These are phyloP conservation scores for Chamaea fasciata DNA, from an alignment of 2,113 vertebrate genomes.

Conservation along the genomic window DNA sequence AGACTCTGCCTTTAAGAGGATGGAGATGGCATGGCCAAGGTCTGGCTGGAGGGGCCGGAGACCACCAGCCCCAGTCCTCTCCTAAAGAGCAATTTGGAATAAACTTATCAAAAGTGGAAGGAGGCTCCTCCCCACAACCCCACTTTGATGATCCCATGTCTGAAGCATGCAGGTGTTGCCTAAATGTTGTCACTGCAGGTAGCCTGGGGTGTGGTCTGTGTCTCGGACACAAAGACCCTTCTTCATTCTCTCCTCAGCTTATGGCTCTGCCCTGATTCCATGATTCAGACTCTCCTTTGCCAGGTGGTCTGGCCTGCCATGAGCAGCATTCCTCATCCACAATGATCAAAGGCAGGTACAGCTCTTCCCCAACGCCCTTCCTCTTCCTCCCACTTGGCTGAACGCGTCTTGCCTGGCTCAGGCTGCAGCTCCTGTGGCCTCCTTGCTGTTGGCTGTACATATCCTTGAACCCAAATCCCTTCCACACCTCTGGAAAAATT, in stretches of 20 bases:
- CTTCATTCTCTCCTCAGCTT: background rate
- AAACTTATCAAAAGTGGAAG: background rate
- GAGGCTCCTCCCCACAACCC: background rate
- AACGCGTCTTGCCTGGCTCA: background rate
- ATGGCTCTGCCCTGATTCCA: background rate
- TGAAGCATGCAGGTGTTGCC: background rate
- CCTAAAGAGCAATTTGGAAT: background rate
- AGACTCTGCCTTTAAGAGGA: background rate
- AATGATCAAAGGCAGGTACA: background rate
- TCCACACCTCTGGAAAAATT: background rate
- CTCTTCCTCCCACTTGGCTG: background rate
- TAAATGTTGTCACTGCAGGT: background rate
- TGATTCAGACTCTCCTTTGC: background rate
- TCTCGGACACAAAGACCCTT: background rate
- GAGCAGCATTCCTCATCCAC: fast-evolving
- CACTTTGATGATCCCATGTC: background rate
- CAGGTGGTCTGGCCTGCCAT: background rate
- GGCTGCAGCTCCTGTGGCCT: background rate
- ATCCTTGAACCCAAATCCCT: background rate
- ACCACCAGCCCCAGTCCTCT: background rate
- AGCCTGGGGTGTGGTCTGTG: background rate
- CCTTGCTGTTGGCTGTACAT: background rate
- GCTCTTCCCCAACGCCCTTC: background rate
- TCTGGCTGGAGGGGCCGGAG: background rate
- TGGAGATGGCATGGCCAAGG: background rate